Conservation (phyloP, 2,113 vertebrate genomes). For the Prolemur simus region DNA sequence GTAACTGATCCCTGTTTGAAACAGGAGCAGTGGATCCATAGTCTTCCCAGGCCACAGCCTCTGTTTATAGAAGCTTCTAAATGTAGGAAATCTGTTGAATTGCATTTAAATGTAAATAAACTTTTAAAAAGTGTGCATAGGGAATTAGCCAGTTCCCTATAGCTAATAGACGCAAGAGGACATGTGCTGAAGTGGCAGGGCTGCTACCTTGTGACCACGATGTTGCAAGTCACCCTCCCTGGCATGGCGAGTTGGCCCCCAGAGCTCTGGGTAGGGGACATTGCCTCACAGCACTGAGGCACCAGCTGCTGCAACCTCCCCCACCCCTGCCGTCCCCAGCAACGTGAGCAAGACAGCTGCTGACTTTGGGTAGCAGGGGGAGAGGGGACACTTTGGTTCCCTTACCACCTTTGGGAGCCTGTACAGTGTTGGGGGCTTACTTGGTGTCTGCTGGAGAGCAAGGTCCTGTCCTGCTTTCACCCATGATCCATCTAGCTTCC, state of each 20-base stretch:
- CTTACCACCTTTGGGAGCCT: slow-evolving; percentile 44
- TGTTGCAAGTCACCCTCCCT: slow-evolving; percentile 33
- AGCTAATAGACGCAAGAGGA: slow-evolving; percentile 57
- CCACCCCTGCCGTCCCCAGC: too few species aligned
- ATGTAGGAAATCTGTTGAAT: slow-evolving; percentile 76
- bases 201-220: slow-evolving; percentile 58
- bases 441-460: slow-evolving; percentile 72
- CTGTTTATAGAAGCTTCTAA: slow-evolving; percentile 68
- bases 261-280: neutral
- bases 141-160: slow-evolving; percentile 64
- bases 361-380: neutral
- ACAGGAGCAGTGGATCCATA: slow-evolving; percentile 18
- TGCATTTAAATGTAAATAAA: slow-evolving; percentile 78
- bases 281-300: neutral
- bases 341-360: neutral
- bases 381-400: neutral
- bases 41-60: slow-evolving; percentile 36
- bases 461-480: slow-evolving; percentile 74
- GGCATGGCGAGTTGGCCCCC: neutral
- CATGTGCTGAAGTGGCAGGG: slow-evolving; percentile 56
- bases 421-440: slow-evolving; percentile 40
- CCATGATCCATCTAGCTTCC: slow-evolving; percentile 69
- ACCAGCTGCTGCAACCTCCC: neutral
- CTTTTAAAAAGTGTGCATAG: slow-evolving; percentile 22
- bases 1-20: slow-evolving; percentile 47